Conservation (phyloP, 2,888 invertebrate species). For the Lycaena phlaeas region DNA sequence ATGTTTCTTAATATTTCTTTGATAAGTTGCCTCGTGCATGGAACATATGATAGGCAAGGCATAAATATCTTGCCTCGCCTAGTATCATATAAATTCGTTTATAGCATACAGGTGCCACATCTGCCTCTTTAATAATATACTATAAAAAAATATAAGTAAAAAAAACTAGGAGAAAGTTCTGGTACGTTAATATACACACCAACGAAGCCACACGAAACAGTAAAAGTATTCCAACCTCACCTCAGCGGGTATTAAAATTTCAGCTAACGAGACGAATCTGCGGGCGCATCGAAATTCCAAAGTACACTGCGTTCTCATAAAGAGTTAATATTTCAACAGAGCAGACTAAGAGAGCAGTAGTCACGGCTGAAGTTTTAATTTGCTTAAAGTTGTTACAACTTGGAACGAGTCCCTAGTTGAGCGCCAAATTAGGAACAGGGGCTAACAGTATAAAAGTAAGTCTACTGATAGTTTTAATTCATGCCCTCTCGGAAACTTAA, state of each 20-base stretch:
- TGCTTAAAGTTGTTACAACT: slow-evolving; percentile 70
- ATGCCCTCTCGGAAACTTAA: slow-evolving; percentile 38
- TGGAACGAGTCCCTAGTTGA: slow-evolving; percentile 64
- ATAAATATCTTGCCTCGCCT: no score
- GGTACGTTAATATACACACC: no score
- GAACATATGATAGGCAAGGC: no score
- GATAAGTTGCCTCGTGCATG: no score
- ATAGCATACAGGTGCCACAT: no score
- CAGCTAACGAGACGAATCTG: slow-evolving; percentile 48
- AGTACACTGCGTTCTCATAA: slow-evolving; percentile 61
- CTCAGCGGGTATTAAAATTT: slow-evolving; percentile 58
- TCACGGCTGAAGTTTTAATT: slow-evolving; percentile 67
- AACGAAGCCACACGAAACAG: no score
- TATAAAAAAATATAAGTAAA: no score
- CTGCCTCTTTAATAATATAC: no score
- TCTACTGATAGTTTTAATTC: slow-evolving; percentile 62
- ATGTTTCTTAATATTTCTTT: no score
- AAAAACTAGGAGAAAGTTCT: no score
- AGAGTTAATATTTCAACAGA: slow-evolving; percentile 68
- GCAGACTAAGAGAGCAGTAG: slow-evolving; percentile 63
- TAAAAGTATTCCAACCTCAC: no score
- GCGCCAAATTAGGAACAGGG: slow-evolving; percentile 65
- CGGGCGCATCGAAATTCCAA: slow-evolving; percentile 39
- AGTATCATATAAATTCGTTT: no score
- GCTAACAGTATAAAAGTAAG: slow-evolving; percentile 32